Percentiles rank a stretch among this genome's conserved stretches.
These are phyloP conservation scores for Agrotis segetum DNA, from an alignment of 2,888 invertebrate species.

Conservation along the genomic window DNA sequence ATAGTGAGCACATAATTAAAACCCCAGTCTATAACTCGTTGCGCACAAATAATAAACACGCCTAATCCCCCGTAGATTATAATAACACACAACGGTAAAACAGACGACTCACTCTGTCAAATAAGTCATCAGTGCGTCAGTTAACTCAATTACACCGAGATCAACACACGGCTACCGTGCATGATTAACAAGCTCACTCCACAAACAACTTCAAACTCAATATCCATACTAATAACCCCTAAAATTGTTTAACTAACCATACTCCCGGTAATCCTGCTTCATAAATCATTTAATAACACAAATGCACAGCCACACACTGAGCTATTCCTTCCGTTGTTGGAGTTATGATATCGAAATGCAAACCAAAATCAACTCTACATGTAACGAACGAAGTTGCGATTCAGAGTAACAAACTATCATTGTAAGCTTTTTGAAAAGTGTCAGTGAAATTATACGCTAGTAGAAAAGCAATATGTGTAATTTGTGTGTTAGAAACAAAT, in stretches of 20 bases:
- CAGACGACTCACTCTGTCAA: slow-evolving; percentile 88
- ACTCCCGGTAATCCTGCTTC: slow-evolving; percentile 85
- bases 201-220: slow-evolving; percentile 76
- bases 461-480: slow-evolving; percentile 77
- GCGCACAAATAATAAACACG: slow-evolving; percentile 72
- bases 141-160: slow-evolving; percentile 90
- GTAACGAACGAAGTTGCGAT: slow-evolving; percentile 52
- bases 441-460: slow-evolving; percentile 66
- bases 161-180: slow-evolving; percentile 89
- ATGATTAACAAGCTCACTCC: slow-evolving; percentile 80
- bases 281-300: slow-evolving; percentile 91
- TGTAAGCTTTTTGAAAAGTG: slow-evolving; percentile 77
- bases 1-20: slow-evolving; percentile 65
- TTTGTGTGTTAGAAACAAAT: slow-evolving; percentile 66
- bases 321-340: slow-evolving; percentile 87
- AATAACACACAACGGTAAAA: slow-evolving; percentile 81
- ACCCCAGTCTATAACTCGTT: slow-evolving; percentile 64
- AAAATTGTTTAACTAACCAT: slow-evolving; percentile 75
- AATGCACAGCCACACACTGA: slow-evolving; percentile 90
- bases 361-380: slow-evolving; percentile 68
- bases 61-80: slow-evolving; percentile 78
- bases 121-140: slow-evolving; percentile 90
- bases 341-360: slow-evolving; percentile 70
- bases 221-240: slow-evolving; percentile 71
- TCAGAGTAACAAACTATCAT: slow-evolving; percentile 48